Conservation (phyloP, 2,888 invertebrate species). For the Anoncus sp. region DNA sequence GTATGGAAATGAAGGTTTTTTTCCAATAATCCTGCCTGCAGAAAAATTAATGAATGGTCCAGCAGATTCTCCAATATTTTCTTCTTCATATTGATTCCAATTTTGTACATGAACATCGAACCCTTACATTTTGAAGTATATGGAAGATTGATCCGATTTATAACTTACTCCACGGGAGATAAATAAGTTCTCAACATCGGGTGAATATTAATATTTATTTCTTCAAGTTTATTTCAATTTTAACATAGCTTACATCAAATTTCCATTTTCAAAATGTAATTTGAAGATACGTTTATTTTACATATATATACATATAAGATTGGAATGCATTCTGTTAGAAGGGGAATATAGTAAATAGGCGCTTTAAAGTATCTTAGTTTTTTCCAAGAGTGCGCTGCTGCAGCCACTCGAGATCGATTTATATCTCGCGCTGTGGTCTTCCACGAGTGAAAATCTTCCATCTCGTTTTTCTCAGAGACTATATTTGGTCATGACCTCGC, state of each 20-base stretch:
- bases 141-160: not conserved
- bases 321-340: not conserved
- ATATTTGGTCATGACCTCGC: constrained; percentile 62
- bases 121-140: not conserved
- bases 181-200: not conserved
- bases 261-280: not conserved
- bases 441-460: constrained; percentile 40
- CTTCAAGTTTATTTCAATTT: not conserved
- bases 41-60: not conserved
- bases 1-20: not conserved
- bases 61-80: not conserved
- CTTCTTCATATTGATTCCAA: not conserved
- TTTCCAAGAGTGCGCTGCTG: constrained; percentile 30
- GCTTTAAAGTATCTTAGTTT: constrained; percentile 12
- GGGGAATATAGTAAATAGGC: not conserved
- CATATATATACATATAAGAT: too few species aligned
- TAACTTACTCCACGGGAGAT: not conserved
- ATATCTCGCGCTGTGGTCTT: constrained; percentile 29
- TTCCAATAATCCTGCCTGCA: not conserved
- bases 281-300: not conserved
- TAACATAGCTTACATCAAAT: not conserved
- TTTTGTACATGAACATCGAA: not conserved
- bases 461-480: constrained; percentile 49
- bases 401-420: constrained; percentile 55
- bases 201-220: not conserved